Evolutionary conservation across 2,888 invertebrate species (phyloP).

Genomic region (Corbicula japonica): DNA sequence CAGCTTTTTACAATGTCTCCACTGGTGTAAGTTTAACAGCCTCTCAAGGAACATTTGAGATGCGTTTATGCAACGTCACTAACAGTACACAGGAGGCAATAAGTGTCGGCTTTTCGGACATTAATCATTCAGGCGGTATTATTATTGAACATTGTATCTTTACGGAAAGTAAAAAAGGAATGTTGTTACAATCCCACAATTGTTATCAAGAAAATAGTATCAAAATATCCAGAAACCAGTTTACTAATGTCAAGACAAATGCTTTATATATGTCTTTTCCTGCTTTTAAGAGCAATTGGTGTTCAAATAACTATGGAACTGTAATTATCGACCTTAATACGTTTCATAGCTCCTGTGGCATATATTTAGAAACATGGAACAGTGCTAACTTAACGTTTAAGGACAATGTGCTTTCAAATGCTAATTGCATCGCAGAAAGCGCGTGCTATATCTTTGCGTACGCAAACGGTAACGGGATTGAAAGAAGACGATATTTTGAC

Average conservation of each 20-base stretch:
- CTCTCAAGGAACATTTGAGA: not conserved
- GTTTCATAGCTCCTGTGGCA: slow-evolving; percentile 34
- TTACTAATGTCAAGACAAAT: not conserved
- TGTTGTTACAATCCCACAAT: slow-evolving; percentile 1
- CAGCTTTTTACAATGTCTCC: not conserved
- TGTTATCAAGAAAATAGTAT: not conserved
- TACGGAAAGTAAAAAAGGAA: slow-evolving; percentile 3
- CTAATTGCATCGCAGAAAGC: not conserved
- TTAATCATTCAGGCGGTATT: not conserved
- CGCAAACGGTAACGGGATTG: not conserved
- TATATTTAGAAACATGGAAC: slow-evolving; percentile 37
- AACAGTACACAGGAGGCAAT: not conserved
- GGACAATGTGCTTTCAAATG: slow-evolving; percentile 44
- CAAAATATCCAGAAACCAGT: slow-evolving; percentile 9
- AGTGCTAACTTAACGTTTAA: slow-evolving; percentile 22
- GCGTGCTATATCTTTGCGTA: slow-evolving; percentile 37
- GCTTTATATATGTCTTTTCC: slow-evolving; percentile 4
- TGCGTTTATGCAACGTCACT: not conserved
- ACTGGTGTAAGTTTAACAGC: not conserved
- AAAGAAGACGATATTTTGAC: slow-evolving; percentile 9
- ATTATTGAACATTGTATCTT: slow-evolving; percentile 10
- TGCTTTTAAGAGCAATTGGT: not conserved
- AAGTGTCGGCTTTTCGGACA: not conserved
- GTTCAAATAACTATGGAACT: not conserved
- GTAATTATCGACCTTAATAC: slow-evolving; percentile 35